Evolutionary conservation across 2,797 vertebrate genomes (phyloP).

Genomic region (Acanthornis magna): DNA sequence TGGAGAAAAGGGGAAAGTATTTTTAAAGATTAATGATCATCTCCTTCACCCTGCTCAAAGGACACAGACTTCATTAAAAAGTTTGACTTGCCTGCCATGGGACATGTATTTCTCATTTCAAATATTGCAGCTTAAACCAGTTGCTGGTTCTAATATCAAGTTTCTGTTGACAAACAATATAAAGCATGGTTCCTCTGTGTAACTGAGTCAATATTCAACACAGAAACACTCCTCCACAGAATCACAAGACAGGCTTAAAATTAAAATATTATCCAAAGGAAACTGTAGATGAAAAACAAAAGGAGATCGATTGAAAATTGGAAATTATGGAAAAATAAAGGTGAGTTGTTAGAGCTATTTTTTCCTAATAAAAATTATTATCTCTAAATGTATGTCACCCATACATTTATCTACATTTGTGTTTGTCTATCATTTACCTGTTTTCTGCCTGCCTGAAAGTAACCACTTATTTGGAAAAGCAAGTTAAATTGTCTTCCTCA

Average conservation of each 20-base stretch:
- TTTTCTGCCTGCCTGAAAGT: constrained; percentile 71
- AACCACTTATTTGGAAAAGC: constrained; percentile 70
- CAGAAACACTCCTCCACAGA: constrained; percentile 54
- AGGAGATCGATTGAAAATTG: constrained; percentile 67
- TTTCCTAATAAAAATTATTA: constrained; percentile 67
- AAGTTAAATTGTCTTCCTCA: constrained; percentile 72
- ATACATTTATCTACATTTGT: constrained; percentile 66
- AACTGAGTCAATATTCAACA: constrained; percentile 7
- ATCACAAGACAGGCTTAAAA: constrained; percentile 58
- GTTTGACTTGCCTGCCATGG: not conserved
- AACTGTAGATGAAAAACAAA: constrained; percentile 66
- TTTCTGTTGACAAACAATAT: constrained; percentile 45
- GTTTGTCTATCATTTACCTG: constrained; percentile 75
- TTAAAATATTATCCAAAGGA: constrained; percentile 64
- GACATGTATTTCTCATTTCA: not conserved
- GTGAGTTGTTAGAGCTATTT: constrained; percentile 57
- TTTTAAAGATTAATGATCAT: not conserved
- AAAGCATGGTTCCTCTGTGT: not conserved
- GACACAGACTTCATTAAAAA: not conserved
- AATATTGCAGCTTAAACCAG: not conserved
- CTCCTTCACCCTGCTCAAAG: not conserved
- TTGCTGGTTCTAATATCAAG: constrained; percentile 1
- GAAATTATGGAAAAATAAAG: constrained; percentile 71
- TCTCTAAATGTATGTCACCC: constrained; percentile 68
- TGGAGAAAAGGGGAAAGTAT: not conserved